A percentile compares a stretch with the other conserved stretches of the same genome.
These are phyloP conservation scores for human (Homo sapiens) DNA, from an alignment of 2,113 vertebrate genomes.

Conservation along the genomic window GRCh38 chr13:35904501-35905000, in stretches of 20 bases:
- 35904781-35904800: background rate
- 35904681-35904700: background rate
- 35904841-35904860: background rate
- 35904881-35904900: background rate
- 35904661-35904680: background rate
- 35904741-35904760: background rate
- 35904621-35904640: background rate
- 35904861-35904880: background rate
- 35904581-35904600: background rate
- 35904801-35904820: background rate
- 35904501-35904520: no score
- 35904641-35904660: background rate
- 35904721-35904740: background rate
- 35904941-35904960: background rate
- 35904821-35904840: background rate
- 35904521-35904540: background rate
- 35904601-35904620: background rate
- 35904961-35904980: background rate
- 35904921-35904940: background rate
- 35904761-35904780: background rate
- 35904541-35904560: background rate
- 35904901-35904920: background rate
- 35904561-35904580: background rate
- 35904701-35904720: background rate
- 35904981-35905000: background rate